Conservation (phyloP, 2,888 invertebrate species). For the Hydroisotoma schaefferi region DNA sequence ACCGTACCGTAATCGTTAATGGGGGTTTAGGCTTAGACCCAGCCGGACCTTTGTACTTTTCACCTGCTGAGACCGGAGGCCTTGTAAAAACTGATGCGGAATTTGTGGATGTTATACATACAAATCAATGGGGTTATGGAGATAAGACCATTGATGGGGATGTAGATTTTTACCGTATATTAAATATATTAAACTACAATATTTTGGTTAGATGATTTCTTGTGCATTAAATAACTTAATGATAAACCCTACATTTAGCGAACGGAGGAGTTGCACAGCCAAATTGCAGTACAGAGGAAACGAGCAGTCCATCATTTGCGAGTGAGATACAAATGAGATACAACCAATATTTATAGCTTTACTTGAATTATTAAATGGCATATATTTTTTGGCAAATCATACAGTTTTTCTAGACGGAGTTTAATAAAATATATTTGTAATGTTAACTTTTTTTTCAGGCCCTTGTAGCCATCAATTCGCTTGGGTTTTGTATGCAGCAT, state of each 20-base stretch:
- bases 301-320: neutral
- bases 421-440: neutral
- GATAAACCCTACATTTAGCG: constrained; percentile 4
- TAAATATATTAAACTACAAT: neutral
- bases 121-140: constrained; percentile 12
- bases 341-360: no score
- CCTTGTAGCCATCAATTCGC: constrained; percentile 17
- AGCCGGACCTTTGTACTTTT: constrained; percentile 14
- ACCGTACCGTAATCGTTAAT: no score
- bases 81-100: constrained; percentile 3
- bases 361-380: neutral
- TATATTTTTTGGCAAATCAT: no score
- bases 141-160: constrained; percentile 17
- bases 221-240: no score
- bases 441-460: no score
- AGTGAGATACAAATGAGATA: no score
- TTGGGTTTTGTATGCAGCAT: constrained; percentile 13
- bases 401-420: no score
- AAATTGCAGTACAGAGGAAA: constrained; percentile 6
- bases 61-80: constrained; percentile 4
- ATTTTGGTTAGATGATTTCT: no score
- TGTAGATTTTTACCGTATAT: constrained; percentile 22
- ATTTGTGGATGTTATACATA: constrained; percentile 22
- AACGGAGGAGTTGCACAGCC: constrained; percentile 18
- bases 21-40: no score